phyloP scores from a whole-genome alignment of 2,888 invertebrate genomes.

The Tribolium freemani region DNA sequence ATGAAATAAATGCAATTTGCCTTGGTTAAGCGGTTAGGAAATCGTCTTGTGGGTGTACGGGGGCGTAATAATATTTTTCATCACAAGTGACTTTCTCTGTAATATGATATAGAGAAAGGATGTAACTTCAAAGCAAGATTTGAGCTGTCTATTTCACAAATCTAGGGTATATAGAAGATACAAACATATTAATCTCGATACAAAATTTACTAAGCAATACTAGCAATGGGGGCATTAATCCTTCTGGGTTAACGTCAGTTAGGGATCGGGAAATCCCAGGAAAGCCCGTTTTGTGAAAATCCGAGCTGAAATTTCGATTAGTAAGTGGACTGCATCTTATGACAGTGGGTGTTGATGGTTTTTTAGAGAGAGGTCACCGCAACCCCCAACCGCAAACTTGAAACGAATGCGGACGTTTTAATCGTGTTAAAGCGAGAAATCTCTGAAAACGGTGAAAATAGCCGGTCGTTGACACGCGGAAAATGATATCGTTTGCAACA shows the following conservation, averaged over 20 bases:
- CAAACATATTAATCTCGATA: constrained; percentile 13
- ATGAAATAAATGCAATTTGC: not conserved
- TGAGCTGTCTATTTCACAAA: constrained; percentile 10
- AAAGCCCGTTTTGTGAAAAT: not conserved
- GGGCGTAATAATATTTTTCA: not conserved
- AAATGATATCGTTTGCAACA: not conserved
- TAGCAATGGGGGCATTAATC: constrained; percentile 10
- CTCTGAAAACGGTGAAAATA: not conserved
- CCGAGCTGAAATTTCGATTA: not conserved
- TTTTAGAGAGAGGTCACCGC: too few relatives aligned
- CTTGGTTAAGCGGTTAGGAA: not conserved
- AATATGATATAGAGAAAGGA: not conserved
- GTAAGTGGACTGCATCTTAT: not conserved
- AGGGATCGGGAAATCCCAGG: not conserved
- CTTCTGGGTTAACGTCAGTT: constrained; percentile 11
- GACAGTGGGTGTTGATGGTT: not conserved
- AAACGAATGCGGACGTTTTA: not conserved
- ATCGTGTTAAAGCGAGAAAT: not conserved
- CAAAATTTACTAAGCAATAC: not conserved
- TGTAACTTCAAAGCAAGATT: constrained; percentile 12
- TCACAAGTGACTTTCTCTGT: not conserved
- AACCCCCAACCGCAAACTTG: not conserved
- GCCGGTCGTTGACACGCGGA: not conserved
- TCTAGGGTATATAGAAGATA: not conserved
- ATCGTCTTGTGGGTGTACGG: not conserved